Conservation (phyloP, 2,113 vertebrate genomes). For the Grammomys surdaster region DNA sequence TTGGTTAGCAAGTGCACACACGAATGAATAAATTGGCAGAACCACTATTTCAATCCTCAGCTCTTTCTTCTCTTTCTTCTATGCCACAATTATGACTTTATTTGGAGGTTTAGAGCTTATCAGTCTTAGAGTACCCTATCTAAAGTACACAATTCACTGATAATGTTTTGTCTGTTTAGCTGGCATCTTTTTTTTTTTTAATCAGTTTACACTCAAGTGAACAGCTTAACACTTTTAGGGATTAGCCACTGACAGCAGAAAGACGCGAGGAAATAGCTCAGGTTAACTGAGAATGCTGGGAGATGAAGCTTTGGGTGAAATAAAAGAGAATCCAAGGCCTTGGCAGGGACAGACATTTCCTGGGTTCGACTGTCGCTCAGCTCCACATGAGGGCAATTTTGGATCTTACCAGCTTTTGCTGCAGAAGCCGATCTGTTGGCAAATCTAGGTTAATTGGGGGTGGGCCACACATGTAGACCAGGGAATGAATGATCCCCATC, state of each 20-base stretch:
- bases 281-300: background rate
- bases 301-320: background rate
- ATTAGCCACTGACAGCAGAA: constrained; percentile 47
- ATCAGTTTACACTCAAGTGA: constrained; percentile 66
- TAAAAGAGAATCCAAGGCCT: background rate
- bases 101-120: constrained; percentile 32
- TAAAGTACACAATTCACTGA: constrained; percentile 47
- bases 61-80: background rate
- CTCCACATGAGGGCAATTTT: background rate
- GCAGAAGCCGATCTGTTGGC: background rate
- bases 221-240: constrained; percentile 53
- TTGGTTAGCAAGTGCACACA: background rate
- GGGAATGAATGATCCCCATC: constrained; percentile 74
- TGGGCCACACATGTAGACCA: constrained; percentile 54
- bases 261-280: background rate
- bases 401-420: constrained; percentile 53
- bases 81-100: background rate
- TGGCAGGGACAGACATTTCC: background rate
- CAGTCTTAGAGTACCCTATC: constrained; percentile 7
- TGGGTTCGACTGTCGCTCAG: background rate
- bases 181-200: constrained; percentile 19
- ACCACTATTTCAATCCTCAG: background rate
- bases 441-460: constrained; percentile 71
- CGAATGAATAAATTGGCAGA: background rate
- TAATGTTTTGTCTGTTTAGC: constrained; percentile 63